These are phyloP conservation scores for Tanytarsus gracilentus DNA, from an alignment of 2,888 invertebrate species.

Conservation along the genomic window DNA sequence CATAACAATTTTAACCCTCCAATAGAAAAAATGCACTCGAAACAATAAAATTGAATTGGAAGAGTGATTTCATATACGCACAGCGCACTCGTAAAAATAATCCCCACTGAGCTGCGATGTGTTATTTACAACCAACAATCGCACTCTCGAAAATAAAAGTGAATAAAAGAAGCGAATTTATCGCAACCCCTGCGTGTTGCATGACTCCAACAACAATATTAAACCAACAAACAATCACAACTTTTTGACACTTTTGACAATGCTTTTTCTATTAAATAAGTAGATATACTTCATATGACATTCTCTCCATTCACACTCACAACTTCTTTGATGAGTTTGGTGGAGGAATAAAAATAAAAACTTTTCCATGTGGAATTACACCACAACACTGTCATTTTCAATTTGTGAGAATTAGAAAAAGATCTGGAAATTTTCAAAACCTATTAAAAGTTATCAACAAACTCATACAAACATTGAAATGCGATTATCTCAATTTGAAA, in stretches of 20 bases:
- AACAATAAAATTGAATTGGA: too few species aligned
- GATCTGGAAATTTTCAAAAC: constrained; percentile 4
- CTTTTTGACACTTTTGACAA: constrained; percentile 25
- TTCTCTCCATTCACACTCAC: background rate
- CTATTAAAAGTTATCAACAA: constrained; percentile 21
- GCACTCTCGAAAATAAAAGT: too few species aligned
- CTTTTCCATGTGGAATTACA: too few species aligned
- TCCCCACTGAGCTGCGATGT: too few species aligned
- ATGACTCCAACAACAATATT: too few species aligned
- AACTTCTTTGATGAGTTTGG: background rate
- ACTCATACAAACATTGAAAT: constrained; percentile 16
- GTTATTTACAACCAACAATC: too few species aligned
- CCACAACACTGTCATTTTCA: too few species aligned
- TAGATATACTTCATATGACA: constrained; percentile 10
- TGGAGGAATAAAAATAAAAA: background rate
- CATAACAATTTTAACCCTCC: too few species aligned
- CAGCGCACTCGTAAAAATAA: too few species aligned
- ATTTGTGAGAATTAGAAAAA: background rate
- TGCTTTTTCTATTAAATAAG: constrained; percentile 25
- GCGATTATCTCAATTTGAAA: constrained; percentile 22
- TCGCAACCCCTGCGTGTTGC: constrained; percentile 1
- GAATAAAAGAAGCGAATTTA: too few species aligned
- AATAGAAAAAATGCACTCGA: too few species aligned
- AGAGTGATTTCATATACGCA: too few species aligned
- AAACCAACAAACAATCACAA: constrained; percentile 26